These are phyloP conservation scores for Shargacucullia verbasci DNA, from an alignment of 2,888 invertebrate genomes.

Conservation along the genomic window DNA sequence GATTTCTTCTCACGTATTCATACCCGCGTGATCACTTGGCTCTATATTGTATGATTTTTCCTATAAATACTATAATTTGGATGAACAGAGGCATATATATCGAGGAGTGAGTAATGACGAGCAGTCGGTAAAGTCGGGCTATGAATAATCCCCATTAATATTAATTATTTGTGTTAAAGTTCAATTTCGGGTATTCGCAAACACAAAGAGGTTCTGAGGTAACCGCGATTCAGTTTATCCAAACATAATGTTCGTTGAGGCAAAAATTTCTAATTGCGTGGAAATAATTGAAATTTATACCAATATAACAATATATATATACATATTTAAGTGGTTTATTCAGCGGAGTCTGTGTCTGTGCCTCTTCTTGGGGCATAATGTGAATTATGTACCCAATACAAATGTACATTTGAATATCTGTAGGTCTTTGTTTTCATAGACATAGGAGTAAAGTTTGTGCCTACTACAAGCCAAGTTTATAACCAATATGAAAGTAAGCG, in stretches of 20 bases:
- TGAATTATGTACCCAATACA: too few relatives aligned
- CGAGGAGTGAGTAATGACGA: too few relatives aligned
- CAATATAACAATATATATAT: conserved; percentile 22
- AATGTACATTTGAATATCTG: too few relatives aligned
- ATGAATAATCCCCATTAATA: conserved; percentile 12
- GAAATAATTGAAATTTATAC: conserved; percentile 48
- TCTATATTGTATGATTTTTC: conserved; percentile 10
- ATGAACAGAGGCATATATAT: too few relatives aligned
- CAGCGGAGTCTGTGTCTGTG: neutral
- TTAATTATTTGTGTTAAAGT: conserved; percentile 14
- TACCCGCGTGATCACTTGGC: conserved; percentile 19
- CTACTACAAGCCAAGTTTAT: too few relatives aligned
- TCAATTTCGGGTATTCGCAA: conserved; percentile 7
- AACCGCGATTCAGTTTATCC: conserved; percentile 24
- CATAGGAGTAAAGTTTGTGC: too few relatives aligned
- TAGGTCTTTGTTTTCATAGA: too few relatives aligned
- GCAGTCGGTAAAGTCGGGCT: too few relatives aligned
- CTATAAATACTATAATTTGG: conserved; percentile 15
- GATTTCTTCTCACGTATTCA: conserved; percentile 30
- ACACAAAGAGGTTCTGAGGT: conserved; percentile 2
- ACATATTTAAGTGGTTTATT: too few relatives aligned
- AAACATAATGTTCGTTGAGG: conserved; percentile 21
- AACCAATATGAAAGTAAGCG: too few relatives aligned
- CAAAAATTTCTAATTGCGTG: conserved; percentile 39
- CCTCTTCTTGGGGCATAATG: neutral